Evolutionary conservation across 30 jellyfish, hydroid and myxozoan genomes (phyloP).

Genomic region (Hydra vulgaris): DNA sequence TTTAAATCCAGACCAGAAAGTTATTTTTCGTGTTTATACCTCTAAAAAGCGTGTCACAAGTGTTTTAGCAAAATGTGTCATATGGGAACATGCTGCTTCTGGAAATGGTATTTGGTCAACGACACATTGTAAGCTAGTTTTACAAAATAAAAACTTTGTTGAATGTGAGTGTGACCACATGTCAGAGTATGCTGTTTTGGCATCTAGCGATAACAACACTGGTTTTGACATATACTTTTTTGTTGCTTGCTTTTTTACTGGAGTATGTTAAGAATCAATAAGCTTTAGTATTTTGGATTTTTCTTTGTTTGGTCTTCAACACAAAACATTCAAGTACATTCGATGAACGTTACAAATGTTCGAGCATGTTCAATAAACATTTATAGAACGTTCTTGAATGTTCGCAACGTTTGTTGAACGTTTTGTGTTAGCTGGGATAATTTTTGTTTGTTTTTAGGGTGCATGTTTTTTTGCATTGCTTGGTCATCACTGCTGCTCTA

Average conservation of each 20-base stretch:
- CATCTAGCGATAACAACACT: slow-evolving; percentile 79
- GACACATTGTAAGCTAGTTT: slow-evolving; percentile 50
- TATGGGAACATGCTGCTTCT: slow-evolving; percentile 65
- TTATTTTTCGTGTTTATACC: slow-evolving; percentile 58
- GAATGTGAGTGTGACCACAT: slow-evolving; percentile 87
- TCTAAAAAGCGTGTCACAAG: slow-evolving; percentile 51
- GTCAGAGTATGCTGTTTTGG: slow-evolving; percentile 89
- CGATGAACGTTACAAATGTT: no score
- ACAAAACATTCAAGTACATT: no score
- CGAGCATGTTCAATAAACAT: no score
- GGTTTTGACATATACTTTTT: slow-evolving; percentile 84
- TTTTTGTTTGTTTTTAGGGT: slow-evolving; percentile 54
- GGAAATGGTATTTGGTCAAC: slow-evolving; percentile 55
- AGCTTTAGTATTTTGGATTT: no score
- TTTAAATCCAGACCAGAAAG: slow-evolving; percentile 33
- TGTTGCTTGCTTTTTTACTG: slow-evolving; percentile 61
- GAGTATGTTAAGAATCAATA: slow-evolving; percentile 38
- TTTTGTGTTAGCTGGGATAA: no score
- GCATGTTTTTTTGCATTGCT: slow-evolving; percentile 76
- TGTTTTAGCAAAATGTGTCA: slow-evolving; percentile 62
- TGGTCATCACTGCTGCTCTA: slow-evolving; percentile 63
- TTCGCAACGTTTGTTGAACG: no score
- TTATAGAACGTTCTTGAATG: no score
- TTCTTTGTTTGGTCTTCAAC: not conserved
- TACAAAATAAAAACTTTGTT: slow-evolving; percentile 50